Evolutionary conservation across 2,797 vertebrate genomes (phyloP).

Genomic region (Microctenopoma lineatum): DNA sequence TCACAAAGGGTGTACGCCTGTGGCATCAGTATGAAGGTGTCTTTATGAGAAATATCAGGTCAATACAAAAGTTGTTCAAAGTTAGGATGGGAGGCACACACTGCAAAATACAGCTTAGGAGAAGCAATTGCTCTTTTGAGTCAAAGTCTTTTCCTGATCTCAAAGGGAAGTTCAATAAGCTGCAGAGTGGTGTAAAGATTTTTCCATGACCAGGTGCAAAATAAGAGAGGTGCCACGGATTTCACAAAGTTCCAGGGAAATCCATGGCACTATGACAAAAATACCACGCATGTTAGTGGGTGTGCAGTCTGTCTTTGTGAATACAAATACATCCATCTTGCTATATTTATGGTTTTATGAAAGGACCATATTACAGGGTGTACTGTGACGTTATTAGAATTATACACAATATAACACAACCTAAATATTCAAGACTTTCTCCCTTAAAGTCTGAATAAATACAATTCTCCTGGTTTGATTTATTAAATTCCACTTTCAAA

Average conservation of each 20-base stretch:
- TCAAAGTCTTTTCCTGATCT: conserved; percentile 1
- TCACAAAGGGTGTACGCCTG: neutral
- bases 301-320: conserved; percentile 10
- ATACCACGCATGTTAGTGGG: neutral
- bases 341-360: neutral
- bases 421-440: no score
- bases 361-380: neutral
- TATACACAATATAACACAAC: no score
- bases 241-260: conserved; percentile 6
- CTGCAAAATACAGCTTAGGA: neutral
- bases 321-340: conserved; percentile 13
- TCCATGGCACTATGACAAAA: neutral
- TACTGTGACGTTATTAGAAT: neutral
- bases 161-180: conserved; percentile 20
- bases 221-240: neutral
- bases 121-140: conserved; percentile 16
- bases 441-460: no score
- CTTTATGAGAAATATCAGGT: neutral
- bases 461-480: no score
- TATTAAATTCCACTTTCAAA: no score
- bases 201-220: conserved; percentile 4
- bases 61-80: neutral
- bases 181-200: conserved; percentile 21
- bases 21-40: neutral
- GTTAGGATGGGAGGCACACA: neutral